A percentile compares a stretch with the other conserved stretches of the same genome.
These are phyloP conservation scores for Okapia johnstoni DNA, from an alignment of 2,113 vertebrate genomes.

Conservation along the genomic window DNA sequence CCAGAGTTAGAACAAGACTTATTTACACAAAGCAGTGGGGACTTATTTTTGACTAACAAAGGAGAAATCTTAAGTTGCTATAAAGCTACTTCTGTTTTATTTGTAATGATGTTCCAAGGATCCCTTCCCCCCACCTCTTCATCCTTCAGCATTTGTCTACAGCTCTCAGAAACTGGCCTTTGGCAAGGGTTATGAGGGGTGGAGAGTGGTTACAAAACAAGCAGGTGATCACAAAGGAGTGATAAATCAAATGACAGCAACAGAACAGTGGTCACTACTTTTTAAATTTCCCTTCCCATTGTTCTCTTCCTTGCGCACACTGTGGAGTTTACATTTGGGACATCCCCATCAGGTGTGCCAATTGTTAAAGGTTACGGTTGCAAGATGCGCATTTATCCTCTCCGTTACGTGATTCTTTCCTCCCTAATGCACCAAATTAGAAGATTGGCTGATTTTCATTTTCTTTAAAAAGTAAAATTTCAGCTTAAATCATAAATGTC, in stretches of 20 bases:
- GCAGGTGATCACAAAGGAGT: background rate
- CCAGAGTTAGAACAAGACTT: background rate
- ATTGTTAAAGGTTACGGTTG: background rate
- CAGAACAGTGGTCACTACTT: background rate
- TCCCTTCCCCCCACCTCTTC: fast-evolving
- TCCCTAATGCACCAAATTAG: conserved; percentile 22
- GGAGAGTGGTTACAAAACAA: background rate
- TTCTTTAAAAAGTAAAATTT: conserved; percentile 55
- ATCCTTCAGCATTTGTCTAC: background rate
- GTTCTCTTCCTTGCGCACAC: background rate
- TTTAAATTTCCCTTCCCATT: background rate
- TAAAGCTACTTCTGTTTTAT: background rate
- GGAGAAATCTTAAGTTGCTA: background rate
- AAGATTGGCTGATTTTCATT: conserved; percentile 54
- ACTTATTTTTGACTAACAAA: background rate
- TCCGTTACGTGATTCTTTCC: background rate
- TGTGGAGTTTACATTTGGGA: background rate
- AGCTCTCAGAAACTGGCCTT: background rate
- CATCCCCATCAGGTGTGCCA: background rate
- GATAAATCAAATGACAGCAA: background rate
- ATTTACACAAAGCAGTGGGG: background rate
- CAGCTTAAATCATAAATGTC: conserved; percentile 39
- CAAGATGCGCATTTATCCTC: background rate
- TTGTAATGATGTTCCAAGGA: background rate
- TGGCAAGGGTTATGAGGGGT: background rate